Percentiles rank a stretch among this genome's conserved stretches.
phyloP scores from a whole-genome alignment of 2,797 vertebrate genomes.

The Borostomias antarcticus region DNA sequence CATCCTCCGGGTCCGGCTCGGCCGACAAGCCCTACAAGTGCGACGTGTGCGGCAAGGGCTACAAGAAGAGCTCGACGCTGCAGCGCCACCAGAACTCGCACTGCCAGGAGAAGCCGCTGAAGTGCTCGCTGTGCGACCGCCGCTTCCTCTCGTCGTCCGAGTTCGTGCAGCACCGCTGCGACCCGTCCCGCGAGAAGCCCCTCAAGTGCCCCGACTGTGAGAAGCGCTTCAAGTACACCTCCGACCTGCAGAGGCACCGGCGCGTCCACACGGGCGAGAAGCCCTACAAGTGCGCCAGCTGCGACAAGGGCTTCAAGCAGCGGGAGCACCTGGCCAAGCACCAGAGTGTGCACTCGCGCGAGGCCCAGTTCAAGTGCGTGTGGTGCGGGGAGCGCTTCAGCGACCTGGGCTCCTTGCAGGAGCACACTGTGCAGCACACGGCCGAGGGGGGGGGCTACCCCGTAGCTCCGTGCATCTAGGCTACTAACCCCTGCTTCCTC shows the following conservation, averaged over 20 bases:
- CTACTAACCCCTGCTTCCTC: not conserved
- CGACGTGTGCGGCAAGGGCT: constrained; percentile 90
- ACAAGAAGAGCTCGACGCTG: constrained; percentile 93
- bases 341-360: constrained; percentile 91
- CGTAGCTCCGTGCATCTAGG: constrained; percentile 88
- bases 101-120: constrained; percentile 94
- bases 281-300: constrained; percentile 94
- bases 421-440: constrained; percentile 95
- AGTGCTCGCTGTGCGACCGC: constrained; percentile 94
- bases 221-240: constrained; percentile 96
- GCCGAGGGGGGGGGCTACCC: constrained; percentile 88
- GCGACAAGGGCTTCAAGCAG: constrained; percentile 98
- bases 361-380: constrained; percentile 97
- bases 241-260: constrained; percentile 93
- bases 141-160: constrained; percentile 97
- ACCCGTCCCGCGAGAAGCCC: constrained; percentile 93
- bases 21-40: constrained; percentile 95
- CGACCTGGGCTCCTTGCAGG: constrained; percentile 92
- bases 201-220: constrained; percentile 96
- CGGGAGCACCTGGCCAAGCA: constrained; percentile 96
- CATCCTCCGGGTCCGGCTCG: constrained; percentile 70
- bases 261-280: constrained; percentile 96
- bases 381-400: constrained; percentile 97
- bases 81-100: constrained; percentile 95
- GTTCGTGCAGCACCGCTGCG: constrained; percentile 96